phyloP scores from a whole-genome alignment of 2,888 invertebrate species.

The Calliphora vomitoria region DNA sequence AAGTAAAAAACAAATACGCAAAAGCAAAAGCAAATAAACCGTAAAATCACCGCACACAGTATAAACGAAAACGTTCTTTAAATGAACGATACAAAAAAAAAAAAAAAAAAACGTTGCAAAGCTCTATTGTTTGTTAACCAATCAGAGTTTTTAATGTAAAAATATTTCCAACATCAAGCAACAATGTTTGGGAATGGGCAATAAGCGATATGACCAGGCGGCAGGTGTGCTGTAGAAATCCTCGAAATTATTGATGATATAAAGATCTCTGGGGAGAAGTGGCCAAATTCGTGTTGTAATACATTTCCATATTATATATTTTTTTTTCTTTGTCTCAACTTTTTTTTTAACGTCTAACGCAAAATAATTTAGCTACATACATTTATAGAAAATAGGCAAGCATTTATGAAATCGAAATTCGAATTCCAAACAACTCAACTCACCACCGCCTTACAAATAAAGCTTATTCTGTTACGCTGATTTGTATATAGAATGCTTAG shows the following conservation, averaged over 20 bases:
- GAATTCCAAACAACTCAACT: background rate
- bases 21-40: slow-evolving; percentile 24
- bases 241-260: slow-evolving; percentile 84
- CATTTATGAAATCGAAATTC: background rate
- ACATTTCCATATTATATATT: slow-evolving; percentile 81
- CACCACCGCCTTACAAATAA: background rate
- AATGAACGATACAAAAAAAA: slow-evolving; percentile 51
- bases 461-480: slow-evolving; percentile 41
- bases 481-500: slow-evolving; percentile 62
- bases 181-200: slow-evolving; percentile 88
- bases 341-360: background rate
- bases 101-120: slow-evolving; percentile 67
- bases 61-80: slow-evolving; percentile 50
- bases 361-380: background rate
- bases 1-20: slow-evolving; percentile 45
- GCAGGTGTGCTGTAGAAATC: slow-evolving; percentile 86
- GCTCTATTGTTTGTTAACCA: slow-evolving; percentile 62
- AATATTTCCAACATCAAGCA: slow-evolving; percentile 70
- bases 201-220: slow-evolving; percentile 90
- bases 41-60: slow-evolving; percentile 63
- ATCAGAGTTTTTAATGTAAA: slow-evolving; percentile 52
- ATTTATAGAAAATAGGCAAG: background rate
- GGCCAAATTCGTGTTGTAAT: slow-evolving; percentile 84
- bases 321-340: background rate
- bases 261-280: slow-evolving; percentile 85